Conservation (phyloP, 2,113 vertebrate species). For the Calidris pugnax region DNA sequence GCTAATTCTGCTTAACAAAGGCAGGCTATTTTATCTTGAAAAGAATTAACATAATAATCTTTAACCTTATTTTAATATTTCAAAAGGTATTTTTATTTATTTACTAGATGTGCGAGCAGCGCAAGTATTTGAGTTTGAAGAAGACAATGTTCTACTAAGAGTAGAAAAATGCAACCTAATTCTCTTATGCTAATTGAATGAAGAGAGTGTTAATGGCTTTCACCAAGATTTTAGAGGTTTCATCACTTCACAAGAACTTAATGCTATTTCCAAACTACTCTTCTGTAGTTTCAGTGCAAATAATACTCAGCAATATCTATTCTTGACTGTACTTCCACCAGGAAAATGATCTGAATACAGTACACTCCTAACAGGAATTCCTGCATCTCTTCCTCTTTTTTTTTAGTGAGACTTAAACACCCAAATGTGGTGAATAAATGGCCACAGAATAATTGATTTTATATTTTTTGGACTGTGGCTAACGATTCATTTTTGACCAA, state of each 20-base stretch:
- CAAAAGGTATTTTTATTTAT: background rate
- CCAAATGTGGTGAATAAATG: background rate
- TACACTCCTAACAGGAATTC: background rate
- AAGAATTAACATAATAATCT: background rate
- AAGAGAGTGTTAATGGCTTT: background rate
- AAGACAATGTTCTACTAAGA: background rate
- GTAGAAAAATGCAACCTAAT: conserved; percentile 2
- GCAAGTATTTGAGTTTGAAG: background rate
- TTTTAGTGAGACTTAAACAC: background rate
- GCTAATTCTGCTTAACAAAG: background rate
- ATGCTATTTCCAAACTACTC: background rate
- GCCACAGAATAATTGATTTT: background rate
- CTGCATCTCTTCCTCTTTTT: background rate
- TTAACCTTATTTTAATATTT: background rate
- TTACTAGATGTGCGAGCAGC: background rate
- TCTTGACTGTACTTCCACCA: background rate
- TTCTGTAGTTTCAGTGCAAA: background rate
- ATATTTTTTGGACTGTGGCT: background rate
- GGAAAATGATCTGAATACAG: background rate
- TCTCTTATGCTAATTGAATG: background rate
- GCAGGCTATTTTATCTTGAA: background rate
- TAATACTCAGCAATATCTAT: background rate
- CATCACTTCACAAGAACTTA: background rate
- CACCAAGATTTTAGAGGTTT: background rate
- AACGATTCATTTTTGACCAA: background rate